phyloP scores from a whole-genome alignment of 2,888 invertebrate species.

The Dolichomitus sp. region DNA sequence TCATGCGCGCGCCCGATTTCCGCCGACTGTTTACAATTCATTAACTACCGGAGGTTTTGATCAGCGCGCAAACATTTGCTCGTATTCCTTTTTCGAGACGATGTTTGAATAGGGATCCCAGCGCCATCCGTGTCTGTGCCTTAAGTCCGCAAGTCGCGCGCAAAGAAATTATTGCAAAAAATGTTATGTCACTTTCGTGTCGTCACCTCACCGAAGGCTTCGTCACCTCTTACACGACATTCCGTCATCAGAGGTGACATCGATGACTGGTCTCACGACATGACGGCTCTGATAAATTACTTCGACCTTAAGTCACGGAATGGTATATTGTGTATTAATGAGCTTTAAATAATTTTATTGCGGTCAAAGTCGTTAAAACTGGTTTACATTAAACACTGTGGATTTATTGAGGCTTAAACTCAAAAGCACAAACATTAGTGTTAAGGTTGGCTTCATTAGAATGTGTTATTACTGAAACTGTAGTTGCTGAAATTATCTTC shows the following conservation, averaged over 20 bases:
- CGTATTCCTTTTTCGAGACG: conserved; percentile 69
- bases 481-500: neutral
- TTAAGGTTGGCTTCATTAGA: neutral
- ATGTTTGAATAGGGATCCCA: conserved; percentile 68
- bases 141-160: conserved; percentile 10
- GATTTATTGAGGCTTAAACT: neutral
- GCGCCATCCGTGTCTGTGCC: conserved; percentile 5
- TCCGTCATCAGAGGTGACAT: neutral
- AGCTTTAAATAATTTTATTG: neutral
- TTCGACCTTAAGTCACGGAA: neutral
- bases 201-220: conserved; percentile 39
- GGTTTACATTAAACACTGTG: neutral
- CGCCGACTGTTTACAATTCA: conserved; percentile 79
- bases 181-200: conserved; percentile 69
- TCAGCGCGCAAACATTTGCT: conserved; percentile 77
- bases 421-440: neutral
- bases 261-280: neutral
- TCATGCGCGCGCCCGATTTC: conserved; percentile 44
- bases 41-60: conserved; percentile 79
- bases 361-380: neutral
- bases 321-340: neutral
- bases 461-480: neutral
- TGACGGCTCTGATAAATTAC: conserved; percentile 5
- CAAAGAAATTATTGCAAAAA: conserved; percentile 66
- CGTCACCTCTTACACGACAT: neutral